Base-by-base conservation (phyloP, 2,113 vertebrate species). In the Semnopithecus entellus region DNA sequence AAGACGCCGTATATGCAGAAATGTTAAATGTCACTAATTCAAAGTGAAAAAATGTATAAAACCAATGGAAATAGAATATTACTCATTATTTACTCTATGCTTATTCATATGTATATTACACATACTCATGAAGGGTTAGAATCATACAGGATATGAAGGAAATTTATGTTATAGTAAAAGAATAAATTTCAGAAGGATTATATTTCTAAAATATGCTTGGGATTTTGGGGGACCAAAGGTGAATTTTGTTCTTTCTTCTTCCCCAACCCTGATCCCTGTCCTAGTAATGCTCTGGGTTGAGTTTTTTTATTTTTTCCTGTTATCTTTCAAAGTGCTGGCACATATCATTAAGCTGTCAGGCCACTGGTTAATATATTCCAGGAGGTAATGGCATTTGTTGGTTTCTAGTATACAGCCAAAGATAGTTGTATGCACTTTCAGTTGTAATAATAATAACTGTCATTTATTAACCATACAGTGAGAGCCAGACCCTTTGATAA, bases 191-290 rank as follows among this genome's bases (percentile, higher is more conserved):
- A 66, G 12, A 9, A 17, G 9, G 30, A 40, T 61, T 61, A 12
- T 86, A 45, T 68, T 82, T 55, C 95, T 40, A 70, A 52, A 83
- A 48, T n/a, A 68, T 25, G 17, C 52, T 12, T 20, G 82, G 59
- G 4, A 3, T 66, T 79, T 72, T 27, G 27, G 48, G 22, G 5
- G 8, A 91, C 27, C 5, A 30, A 45, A 48, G 23, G 4, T 35
- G 55, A 86, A 76, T 43, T 88, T 91, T 73, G 14, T 9, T 4
- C 30, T 59, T 88, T 50, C 23, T 48, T 8, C 52, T 48, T 45
- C 2, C 8, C 3, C 8, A 0, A 3, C 5, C 30, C 30, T 23
- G 35, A 23, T 2, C 7, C 32, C 57, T 23, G 7, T 10, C 30
- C 27, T 35, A 87, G 20, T n/a, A 35, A 75, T 59, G 32, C 13